phyloP scores from a whole-genome alignment of 2,797 vertebrate genomes.

The Leptodactylus fallax region DNA sequence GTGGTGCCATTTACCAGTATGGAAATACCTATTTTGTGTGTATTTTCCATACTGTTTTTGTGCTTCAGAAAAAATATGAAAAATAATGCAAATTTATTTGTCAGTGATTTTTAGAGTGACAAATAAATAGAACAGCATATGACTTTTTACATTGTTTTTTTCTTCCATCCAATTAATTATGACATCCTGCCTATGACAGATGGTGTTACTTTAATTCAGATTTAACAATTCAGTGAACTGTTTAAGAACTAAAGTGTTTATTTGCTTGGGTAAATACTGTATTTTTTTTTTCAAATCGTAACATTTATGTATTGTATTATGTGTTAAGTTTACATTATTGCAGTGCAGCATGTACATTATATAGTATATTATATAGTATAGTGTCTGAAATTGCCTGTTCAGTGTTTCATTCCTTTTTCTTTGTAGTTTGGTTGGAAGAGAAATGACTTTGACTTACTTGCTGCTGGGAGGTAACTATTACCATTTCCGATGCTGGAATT shows the following conservation, averaged over 20 bases:
- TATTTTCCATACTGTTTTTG: not conserved
- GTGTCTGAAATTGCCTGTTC: not conserved
- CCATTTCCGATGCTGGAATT: not conserved
- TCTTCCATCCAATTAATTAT: not conserved
- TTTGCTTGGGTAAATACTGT: not conserved
- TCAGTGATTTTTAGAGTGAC: too few species aligned
- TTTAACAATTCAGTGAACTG: not conserved
- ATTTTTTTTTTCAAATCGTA: not conserved
- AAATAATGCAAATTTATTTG: too few species aligned
- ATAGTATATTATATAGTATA: not conserved
- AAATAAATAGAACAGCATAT: not conserved
- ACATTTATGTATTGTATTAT: not conserved
- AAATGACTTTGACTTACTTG: slow-evolving; percentile 84
- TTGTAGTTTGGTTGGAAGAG: slow-evolving; percentile 85
- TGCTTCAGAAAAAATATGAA: too few species aligned
- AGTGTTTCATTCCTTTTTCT: not conserved
- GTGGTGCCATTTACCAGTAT: not conserved
- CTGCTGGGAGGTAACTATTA: slow-evolving; percentile 83
- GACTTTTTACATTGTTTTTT: not conserved
- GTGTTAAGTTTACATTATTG: not conserved
- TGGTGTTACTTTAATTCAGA: not conserved
- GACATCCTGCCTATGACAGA: not conserved
- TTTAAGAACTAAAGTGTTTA: not conserved
- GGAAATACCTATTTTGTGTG: not conserved
- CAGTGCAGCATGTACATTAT: not conserved